Evolutionary conservation across 2,797 vertebrate genomes (phyloP).

Genomic region (Parauchenoglanis ngamensis): DNA sequence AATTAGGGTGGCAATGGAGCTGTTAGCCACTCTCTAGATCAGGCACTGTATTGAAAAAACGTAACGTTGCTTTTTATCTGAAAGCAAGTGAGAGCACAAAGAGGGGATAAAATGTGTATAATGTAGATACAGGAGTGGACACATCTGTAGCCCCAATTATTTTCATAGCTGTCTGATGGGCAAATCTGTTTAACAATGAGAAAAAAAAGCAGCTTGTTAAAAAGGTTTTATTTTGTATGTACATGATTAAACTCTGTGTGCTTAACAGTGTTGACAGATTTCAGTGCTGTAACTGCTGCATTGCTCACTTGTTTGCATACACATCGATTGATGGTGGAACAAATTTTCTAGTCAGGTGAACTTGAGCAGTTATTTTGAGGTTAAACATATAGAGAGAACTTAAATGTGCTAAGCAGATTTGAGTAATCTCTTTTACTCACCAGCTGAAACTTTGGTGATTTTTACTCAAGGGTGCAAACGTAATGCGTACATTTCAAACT

Average conservation of each 20-base stretch:
- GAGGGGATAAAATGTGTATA: background rate
- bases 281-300: no score
- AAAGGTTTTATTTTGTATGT: background rate
- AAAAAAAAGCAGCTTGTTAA: background rate
- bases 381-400: background rate
- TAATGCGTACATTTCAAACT: no score
- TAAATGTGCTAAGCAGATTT: background rate
- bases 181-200: background rate
- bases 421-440: background rate
- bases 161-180: background rate
- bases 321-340: no score
- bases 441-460: no score
- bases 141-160: background rate
- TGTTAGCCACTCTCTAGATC: background rate
- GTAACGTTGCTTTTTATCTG: background rate
- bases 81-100: background rate
- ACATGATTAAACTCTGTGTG: background rate
- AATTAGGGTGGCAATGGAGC: background rate
- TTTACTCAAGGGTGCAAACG: no score
- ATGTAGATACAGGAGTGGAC: background rate
- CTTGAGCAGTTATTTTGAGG: background rate
- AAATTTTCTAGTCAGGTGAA: no score
- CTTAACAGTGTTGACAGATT: no score
- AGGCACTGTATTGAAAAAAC: background rate
- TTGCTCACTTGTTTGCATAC: no score